Conservation (phyloP, 2,797 vertebrate genomes). For the Cetoscarus ocellatus region DNA sequence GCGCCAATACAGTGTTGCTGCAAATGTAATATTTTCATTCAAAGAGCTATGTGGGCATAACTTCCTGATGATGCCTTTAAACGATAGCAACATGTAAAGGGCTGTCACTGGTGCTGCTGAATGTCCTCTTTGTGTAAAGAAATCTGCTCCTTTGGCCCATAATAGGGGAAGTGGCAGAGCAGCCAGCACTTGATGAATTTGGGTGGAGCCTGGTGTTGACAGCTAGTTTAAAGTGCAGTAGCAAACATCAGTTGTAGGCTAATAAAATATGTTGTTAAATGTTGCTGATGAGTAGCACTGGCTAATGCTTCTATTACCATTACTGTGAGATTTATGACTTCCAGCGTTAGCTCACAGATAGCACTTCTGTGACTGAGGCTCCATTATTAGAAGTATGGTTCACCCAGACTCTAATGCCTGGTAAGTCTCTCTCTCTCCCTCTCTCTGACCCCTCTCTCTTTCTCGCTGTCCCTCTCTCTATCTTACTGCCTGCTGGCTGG, state of each 20-base stretch:
- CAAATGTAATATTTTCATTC: no score
- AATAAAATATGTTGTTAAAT: constrained; percentile 59
- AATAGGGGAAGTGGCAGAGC: constrained; percentile 10
- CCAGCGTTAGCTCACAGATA: constrained; percentile 27
- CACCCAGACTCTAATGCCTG: constrained; percentile 29
- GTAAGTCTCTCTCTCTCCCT: constrained; percentile 47
- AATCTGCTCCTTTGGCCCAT: constrained; percentile 19
- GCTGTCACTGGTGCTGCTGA: background rate
- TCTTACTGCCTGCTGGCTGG: constrained; percentile 24
- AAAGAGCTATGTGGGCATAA: no score
- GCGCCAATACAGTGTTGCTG: no score
- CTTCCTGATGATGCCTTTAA: background rate
- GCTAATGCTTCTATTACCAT: constrained; percentile 31
- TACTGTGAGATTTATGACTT: constrained; percentile 54
- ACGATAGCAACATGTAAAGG: no score
- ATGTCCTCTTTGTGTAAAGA: background rate
- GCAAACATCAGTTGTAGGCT: constrained; percentile 33
- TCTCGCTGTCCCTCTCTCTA: constrained; percentile 37
- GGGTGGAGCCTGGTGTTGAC: constrained; percentile 1
- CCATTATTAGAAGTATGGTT: constrained; percentile 53
- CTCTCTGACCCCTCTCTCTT: constrained; percentile 29
- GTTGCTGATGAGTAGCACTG: constrained; percentile 40
- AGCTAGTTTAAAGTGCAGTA: constrained; percentile 14
- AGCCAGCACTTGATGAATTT: constrained; percentile 28
- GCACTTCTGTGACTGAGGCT: constrained; percentile 45